Base-by-base conservation (phyloP, 2,888 invertebrate genomes). In the Andrena fulva region DNA sequence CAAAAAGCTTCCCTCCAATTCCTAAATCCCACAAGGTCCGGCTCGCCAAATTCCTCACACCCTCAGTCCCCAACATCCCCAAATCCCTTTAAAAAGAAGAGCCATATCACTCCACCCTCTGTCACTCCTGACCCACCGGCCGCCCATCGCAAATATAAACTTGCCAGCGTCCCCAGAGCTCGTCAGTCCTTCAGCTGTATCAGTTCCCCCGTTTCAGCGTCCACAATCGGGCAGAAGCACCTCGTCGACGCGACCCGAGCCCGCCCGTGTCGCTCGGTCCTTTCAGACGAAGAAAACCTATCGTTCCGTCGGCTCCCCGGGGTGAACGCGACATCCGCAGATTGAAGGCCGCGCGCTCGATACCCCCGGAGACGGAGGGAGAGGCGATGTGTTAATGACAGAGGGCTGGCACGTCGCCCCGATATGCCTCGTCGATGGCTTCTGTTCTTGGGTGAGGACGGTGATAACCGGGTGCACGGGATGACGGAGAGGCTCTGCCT, bases 381-480 rank as follows among this genome's bases (percentile, higher is more conserved):
- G 33, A 31, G 63, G 69, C 63, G 35, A 42, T 33, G 62, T 50
- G 77, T 77, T 76, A 77, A 80, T 69, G 82, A 82, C 80, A 71
- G 66, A 67, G 50, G 52, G 56, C 48, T 67, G 63, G 59, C 69
- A 68, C 72, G 72, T 70, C 48, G 60, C 56, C 64, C 52, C 54
- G 68, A 76, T 62, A 77, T 62, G 52, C 29, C 67, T 29, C 80
- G 60, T 67, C 24, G 68, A 24, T 31, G 56, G 69, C 64, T 56
- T 63, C 67, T 76, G 77, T 80, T 77, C 80, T 77, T 68, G 59
- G 67, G 35, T 27, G 48, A 73, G 70, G 71, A 72, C 52, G 33
- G 35, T 56, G 62, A 86, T 86, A 86, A 86, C 86, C 71, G 72
- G 56, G 33, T 52, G 31, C 31, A 24, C 24, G 24, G 35, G 78